A percentile compares a stretch with the other conserved stretches of the same genome.
phyloP scores from a whole-genome alignment of 2,113 vertebrate genomes.

The Limanda limanda region DNA sequence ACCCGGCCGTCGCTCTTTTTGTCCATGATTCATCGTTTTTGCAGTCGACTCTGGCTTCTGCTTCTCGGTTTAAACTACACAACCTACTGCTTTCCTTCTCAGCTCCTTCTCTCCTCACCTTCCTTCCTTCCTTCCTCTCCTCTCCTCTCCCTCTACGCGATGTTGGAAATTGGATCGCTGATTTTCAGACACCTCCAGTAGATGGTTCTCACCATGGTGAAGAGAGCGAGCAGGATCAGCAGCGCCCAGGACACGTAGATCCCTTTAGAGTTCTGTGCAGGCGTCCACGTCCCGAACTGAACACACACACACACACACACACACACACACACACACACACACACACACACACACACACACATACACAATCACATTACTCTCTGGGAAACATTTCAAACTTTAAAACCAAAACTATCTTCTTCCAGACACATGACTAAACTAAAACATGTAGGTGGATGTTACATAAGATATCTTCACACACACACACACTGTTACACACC shows the following conservation, averaged over 20 bases:
- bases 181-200: slow-evolving; percentile 81
- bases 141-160: slow-evolving; percentile 39
- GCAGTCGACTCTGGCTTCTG: not conserved
- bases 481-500: slow-evolving; percentile 73
- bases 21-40: not conserved
- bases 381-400: no score
- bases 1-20: no score
- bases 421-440: no score
- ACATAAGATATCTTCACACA: not conserved
- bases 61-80: not conserved
- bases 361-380: not conserved
- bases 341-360: not conserved
- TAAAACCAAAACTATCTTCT: no score
- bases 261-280: slow-evolving; percentile 41
- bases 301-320: slow-evolving; percentile 1
- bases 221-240: slow-evolving; percentile 57
- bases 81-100: not conserved
- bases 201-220: slow-evolving; percentile 64
- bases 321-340: not conserved
- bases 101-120: not conserved
- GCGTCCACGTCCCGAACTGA: slow-evolving; percentile 73
- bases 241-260: slow-evolving; percentile 77
- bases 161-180: slow-evolving; percentile 71
- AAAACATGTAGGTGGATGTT: no score
- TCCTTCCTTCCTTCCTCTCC: not conserved